A percentile compares a stretch with the other conserved stretches of the same genome.
Conservation (phyloP, 2,888 invertebrate species). For the Hirtodrosophila cameraria region DNA sequence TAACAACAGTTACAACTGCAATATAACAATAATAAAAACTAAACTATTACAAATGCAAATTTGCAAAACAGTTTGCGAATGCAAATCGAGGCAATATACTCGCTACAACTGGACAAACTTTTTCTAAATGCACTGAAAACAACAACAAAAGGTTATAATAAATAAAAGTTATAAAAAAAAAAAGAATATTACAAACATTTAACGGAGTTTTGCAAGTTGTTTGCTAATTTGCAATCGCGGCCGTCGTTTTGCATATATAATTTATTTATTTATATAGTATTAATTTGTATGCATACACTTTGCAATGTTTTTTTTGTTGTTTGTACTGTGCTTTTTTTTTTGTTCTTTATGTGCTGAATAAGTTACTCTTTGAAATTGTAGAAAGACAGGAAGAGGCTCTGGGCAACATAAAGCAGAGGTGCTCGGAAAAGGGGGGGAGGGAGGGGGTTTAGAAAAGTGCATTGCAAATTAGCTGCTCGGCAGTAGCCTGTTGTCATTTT, state of each 20-base stretch:
- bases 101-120: slow-evolving; percentile 38
- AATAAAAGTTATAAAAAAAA: slow-evolving; percentile 5
- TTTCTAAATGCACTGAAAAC: slow-evolving; percentile 35
- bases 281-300: slow-evolving; percentile 5
- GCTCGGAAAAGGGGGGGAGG: not conserved
- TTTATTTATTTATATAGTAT: slow-evolving; percentile 24
- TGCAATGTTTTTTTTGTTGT: not conserved
- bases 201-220: slow-evolving; percentile 38
- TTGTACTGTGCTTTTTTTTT: too few relatives aligned
- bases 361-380: not conserved
- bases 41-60: slow-evolving; percentile 31
- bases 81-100: slow-evolving; percentile 25
- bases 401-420: too few relatives aligned
- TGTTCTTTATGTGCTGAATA: not conserved
- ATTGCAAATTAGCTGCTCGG: slow-evolving; percentile 4
- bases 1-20: too few relatives aligned
- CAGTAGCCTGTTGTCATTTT: slow-evolving; percentile 2
- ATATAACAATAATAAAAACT: slow-evolving; percentile 2
- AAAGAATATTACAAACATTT: slow-evolving; percentile 11
- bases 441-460: not conserved
- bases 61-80: slow-evolving; percentile 13
- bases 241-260: slow-evolving; percentile 45
- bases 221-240: slow-evolving; percentile 13
- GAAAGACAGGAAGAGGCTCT: slow-evolving; percentile 1
- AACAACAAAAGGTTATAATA: too few relatives aligned